Evolutionary conservation across 2,113 vertebrate species (phyloP), one percentile per base, ranked within the genome.

Genomic region (Laterallus jamaicensis): DNA sequence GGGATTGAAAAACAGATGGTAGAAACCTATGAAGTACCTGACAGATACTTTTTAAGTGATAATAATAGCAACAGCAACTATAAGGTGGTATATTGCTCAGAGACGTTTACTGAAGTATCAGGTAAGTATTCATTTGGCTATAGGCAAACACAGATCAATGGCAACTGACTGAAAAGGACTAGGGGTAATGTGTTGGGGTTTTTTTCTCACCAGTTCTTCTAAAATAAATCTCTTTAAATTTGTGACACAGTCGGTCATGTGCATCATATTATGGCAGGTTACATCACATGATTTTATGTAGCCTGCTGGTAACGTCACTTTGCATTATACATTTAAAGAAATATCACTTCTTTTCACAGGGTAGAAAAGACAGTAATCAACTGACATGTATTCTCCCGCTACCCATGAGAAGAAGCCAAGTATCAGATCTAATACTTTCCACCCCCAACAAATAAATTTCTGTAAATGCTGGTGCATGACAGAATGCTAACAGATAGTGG

Each of bases 301-400:
- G 82, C 82, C 93, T 97, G 69, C 79, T 96, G 92, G 88, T 93
- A 96, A 95, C 52, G 67, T 96, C 90, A 94, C 80, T 95, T 88
- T 95, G 70, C 75, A 87, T 94, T 95, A 86, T 70, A 74, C 47
- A 92, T 96, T 97, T 97, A 97, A 97, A 96, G 76, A 96, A 95
- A 86, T 93, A 90, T 47, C 66, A 73, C 58, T 93, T 80, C 44
- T 95, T 97, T 97, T 91, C 92, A 96, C 22, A 82, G 78, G 11
- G 66, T 86, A 52, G 84, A 94, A 95, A 94, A 95, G 82, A 94
- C 86, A 79, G 83, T 88, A 94, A 97, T 95, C 91, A 95, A 63
- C 81, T 96, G 93, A 95, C 69, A 95, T 96, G 78, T 75, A 88
- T 95, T 95, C 94, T 93, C 62, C 77, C 9, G 19, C 81, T 96